Evolutionary conservation across 2,113 vertebrate species (phyloP).

Genomic region (Prietella phreatophila): DNA sequence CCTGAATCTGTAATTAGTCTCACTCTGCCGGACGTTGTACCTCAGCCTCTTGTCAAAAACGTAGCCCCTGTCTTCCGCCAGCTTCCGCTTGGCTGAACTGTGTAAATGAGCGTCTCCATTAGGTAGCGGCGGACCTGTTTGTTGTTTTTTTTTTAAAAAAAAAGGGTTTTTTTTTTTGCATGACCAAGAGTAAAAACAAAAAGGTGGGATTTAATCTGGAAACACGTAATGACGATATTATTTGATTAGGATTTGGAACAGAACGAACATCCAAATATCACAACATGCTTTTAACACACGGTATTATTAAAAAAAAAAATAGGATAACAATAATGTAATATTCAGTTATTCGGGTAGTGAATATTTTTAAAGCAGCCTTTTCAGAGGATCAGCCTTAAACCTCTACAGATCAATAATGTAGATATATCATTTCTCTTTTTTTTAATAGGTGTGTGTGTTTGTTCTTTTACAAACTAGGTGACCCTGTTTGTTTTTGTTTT

Average conservation of each 20-base stretch:
- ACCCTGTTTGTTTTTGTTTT: not conserved
- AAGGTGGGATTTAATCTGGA: not conserved
- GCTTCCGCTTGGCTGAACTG: conserved; percentile 88
- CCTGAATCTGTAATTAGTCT: conserved; percentile 91
- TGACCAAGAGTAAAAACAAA: conserved; percentile 34
- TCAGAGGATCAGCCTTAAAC: not conserved
- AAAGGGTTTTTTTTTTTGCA: not conserved
- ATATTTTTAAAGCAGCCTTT: not conserved
- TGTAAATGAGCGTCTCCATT: conserved; percentile 84
- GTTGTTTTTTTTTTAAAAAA: too few species aligned
- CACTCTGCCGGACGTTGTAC: conserved; percentile 94
- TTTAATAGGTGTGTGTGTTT: not conserved
- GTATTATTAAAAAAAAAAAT: not conserved
- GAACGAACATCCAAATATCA: not conserved
- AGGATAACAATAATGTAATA: not conserved
- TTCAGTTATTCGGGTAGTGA: not conserved
- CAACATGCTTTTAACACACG: not conserved
- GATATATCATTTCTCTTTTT: not conserved
- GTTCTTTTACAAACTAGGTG: not conserved
- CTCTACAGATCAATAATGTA: not conserved
- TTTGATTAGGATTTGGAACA: not conserved
- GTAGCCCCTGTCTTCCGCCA: conserved; percentile 88
- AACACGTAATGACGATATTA: not conserved
- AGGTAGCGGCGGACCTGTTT: conserved; percentile 78
- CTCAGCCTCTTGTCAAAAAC: conserved; percentile 96